Evolutionary conservation across 2,797 vertebrate species (phyloP), one percentile per base, ranked within the genome.

Genomic region (Lindbergichthys nudifrons): DNA sequence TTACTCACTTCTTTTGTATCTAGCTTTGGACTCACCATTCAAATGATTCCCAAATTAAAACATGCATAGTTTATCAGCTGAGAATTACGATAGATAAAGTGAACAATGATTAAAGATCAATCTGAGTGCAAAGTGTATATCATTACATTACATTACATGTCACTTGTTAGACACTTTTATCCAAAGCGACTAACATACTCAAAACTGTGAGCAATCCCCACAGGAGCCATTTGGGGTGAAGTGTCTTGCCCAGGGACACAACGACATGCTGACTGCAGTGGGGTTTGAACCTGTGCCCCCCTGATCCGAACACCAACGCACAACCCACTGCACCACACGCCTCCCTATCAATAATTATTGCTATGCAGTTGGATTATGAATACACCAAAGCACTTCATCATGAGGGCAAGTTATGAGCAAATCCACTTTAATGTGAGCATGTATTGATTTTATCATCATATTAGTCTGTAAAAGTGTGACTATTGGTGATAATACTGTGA

Each of bases 1-100:
- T 88, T 83, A 82, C 83, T 80, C 68, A 80, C 45, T 48, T 42
- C 54, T 80, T 73, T 85, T 75, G 77, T 81, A 88, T 89, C 65
- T 59, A 65, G 70, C 60, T 54, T 80, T 81, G 75, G 77, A 77
- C 65, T 71, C 67, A 57, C 62, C 65, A 81, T 87, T 91, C 53
- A 85, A 86, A 87, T 82, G 54, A 79, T 88, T 77, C 46, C 75
- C n/a, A 70, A 59, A 74, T 65, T 19, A 78, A 67, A 69, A 70
- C 50, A 82, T 72, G 70, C 52, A 70, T 48, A 81, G 60, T 43
- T 81, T 79, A 74, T 87, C 79, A 75, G 70, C 71, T 58, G 57
- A 80, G 65, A 30, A 12, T 62, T 64, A 41, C 79, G 57, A 68
- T 50, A 63, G 61, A 66, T 71, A 65, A 84, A 66, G 82, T 67